Percentiles rank a stretch among this genome's conserved stretches.
Conservation (phyloP, 2,797 vertebrate species). For the Sylvilagus floridanus region DNA sequence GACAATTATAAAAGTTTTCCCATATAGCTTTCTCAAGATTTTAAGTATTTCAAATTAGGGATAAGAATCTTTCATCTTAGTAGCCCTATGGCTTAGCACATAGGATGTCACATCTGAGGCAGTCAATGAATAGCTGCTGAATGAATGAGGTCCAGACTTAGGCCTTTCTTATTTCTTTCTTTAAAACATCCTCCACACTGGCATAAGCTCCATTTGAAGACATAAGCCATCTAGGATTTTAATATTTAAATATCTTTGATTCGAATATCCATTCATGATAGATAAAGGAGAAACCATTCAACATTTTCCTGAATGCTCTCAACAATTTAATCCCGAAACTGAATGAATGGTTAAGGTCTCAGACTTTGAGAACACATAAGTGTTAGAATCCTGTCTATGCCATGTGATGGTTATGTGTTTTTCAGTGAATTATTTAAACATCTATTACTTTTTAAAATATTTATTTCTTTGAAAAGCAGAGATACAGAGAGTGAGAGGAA, state of each 20-base stretch:
- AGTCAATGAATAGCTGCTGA: background rate
- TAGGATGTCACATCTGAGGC: background rate
- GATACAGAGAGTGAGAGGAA: no score
- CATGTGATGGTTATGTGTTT: background rate
- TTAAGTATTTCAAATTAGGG: slow-evolving; percentile 21
- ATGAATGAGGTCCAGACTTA: background rate
- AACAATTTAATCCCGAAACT: background rate
- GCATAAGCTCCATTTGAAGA: slow-evolving; percentile 16
- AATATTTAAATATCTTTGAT: slow-evolving; percentile 1
- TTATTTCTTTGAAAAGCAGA: no score
- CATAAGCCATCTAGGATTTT: background rate
- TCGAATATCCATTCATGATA: background rate
- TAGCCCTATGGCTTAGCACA: background rate
- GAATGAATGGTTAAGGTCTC: slow-evolving; percentile 20
- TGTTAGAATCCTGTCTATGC: background rate
- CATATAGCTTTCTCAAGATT: background rate
- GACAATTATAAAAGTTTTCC: background rate
- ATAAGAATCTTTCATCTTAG: slow-evolving; percentile 11
- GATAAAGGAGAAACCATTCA: background rate
- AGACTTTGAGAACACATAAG: background rate
- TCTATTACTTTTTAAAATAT: background rate
- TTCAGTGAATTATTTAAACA: background rate
- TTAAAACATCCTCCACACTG: background rate
- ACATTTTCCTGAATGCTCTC: background rate
- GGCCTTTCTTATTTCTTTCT: slow-evolving; percentile 18